These are phyloP conservation scores for Anolis apletophallus DNA, from an alignment of 2,797 vertebrate species.

Conservation along the genomic window DNA sequence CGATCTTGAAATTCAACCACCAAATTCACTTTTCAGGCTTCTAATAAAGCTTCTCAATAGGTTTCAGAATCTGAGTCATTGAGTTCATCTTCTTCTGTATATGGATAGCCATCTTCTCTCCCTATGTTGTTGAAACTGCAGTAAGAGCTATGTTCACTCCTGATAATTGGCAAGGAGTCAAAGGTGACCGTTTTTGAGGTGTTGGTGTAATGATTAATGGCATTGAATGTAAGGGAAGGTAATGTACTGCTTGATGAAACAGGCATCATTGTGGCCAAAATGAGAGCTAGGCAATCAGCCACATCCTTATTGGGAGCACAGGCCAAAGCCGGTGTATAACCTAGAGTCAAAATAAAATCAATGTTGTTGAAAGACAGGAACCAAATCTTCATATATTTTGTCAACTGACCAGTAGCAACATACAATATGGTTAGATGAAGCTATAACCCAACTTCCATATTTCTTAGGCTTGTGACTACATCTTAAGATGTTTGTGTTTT, in stretches of 20 bases:
- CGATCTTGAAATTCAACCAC: constrained; percentile 59
- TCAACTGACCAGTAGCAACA: not conserved
- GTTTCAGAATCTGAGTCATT: constrained; percentile 98
- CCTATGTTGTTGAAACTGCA: constrained; percentile 97
- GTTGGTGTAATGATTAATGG: constrained; percentile 95
- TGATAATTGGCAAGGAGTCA: constrained; percentile 90
- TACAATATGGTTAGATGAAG: not conserved
- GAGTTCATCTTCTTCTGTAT: constrained; percentile 92
- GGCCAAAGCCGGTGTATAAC: constrained; percentile 96
- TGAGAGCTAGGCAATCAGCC: constrained; percentile 96
- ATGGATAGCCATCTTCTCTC: constrained; percentile 89
- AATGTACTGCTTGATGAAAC: constrained; percentile 89
- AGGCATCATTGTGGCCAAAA: constrained; percentile 99
- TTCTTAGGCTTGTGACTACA: not conserved
- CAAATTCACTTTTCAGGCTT: constrained; percentile 44
- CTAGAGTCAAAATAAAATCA: constrained; percentile 74
- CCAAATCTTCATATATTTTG: not conserved
- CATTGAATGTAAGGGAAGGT: constrained; percentile 90
- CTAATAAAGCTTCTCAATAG: constrained; percentile 81
- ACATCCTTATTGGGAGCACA: constrained; percentile 98
- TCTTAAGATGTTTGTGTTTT: not conserved
- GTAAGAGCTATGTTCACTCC: constrained; percentile 90
- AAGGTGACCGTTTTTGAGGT: constrained; percentile 95
- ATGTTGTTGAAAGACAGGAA: constrained; percentile 19
- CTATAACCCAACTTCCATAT: not conserved